A percentile compares a stretch with the other conserved stretches of the same genome.
These are phyloP conservation scores for Carettochelys insculpta DNA, from an alignment of 2,113 vertebrate species.

Conservation along the genomic window DNA sequence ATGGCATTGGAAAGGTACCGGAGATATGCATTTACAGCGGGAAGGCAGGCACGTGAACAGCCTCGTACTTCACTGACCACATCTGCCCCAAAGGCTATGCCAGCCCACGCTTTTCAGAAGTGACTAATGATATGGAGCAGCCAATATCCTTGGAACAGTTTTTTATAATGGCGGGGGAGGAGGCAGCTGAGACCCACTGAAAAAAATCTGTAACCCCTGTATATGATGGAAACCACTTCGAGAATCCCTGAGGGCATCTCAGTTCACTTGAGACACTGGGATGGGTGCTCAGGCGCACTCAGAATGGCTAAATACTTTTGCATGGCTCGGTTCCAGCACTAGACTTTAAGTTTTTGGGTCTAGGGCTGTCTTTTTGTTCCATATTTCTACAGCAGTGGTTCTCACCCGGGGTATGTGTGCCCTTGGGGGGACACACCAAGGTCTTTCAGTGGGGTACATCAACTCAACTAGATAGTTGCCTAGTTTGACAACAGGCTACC, in stretches of 20 bases:
- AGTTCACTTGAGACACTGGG: background rate
- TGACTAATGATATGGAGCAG: background rate
- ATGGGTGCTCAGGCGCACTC: background rate
- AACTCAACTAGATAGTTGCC: too few relatives aligned
- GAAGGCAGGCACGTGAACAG: background rate
- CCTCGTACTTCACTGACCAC: background rate
- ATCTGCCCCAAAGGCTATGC: background rate
- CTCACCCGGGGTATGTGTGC: too few relatives aligned
- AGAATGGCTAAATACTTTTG: background rate
- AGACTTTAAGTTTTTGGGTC: background rate
- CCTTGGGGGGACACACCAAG: too few relatives aligned
- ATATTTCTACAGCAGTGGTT: too few relatives aligned
- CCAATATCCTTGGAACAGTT: background rate
- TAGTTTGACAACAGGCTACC: too few relatives aligned
- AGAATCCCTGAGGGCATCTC: background rate
- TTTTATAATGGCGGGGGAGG: too few relatives aligned
- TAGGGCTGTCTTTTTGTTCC: background rate
- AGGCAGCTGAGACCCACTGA: too few relatives aligned
- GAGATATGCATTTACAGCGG: background rate
- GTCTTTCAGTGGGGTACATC: too few relatives aligned
- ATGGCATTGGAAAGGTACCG: constrained; percentile 51
- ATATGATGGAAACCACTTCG: background rate
- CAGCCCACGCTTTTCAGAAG: background rate
- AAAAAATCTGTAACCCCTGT: too few relatives aligned
- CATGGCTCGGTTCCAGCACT: accelerated